phyloP scores from a whole-genome alignment of 2,113 vertebrate genomes.

The Equus quagga region DNA sequence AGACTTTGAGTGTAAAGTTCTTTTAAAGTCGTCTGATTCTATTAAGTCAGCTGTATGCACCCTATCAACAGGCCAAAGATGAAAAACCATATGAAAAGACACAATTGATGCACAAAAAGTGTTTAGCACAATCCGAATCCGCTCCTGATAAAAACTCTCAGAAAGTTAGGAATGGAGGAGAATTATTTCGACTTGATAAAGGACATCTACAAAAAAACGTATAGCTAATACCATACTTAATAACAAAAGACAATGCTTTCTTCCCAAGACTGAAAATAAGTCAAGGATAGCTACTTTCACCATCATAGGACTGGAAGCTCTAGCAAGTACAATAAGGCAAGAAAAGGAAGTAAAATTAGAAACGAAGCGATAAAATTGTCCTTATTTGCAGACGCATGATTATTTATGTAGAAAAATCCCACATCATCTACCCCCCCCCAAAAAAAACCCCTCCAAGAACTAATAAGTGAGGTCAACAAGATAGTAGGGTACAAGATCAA shows the following conservation, averaged over 20 bases:
- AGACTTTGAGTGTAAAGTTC: not conserved
- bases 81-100: not conserved
- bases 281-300: not conserved
- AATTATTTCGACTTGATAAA: not conserved
- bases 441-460: not conserved
- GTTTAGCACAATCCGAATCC: not conserved
- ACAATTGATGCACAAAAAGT: not conserved
- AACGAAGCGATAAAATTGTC: not conserved
- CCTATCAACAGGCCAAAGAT: not conserved
- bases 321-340: not conserved
- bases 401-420: not conserved
- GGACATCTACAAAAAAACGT: not conserved
- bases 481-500: not conserved
- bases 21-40: not conserved
- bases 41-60: not conserved
- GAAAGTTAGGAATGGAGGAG: not conserved
- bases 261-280: not conserved
- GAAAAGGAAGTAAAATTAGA: not conserved
- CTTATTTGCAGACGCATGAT: not conserved
- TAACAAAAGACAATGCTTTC: not conserved
- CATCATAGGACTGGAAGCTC: not conserved
- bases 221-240: not conserved
- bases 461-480: not conserved
- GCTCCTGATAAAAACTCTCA: not conserved
- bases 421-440: not conserved